Percentiles rank a stretch among this genome's conserved stretches.
These are phyloP conservation scores for Yponomeuta sedellus DNA, from an alignment of 2,888 invertebrate species.

Conservation along the genomic window DNA sequence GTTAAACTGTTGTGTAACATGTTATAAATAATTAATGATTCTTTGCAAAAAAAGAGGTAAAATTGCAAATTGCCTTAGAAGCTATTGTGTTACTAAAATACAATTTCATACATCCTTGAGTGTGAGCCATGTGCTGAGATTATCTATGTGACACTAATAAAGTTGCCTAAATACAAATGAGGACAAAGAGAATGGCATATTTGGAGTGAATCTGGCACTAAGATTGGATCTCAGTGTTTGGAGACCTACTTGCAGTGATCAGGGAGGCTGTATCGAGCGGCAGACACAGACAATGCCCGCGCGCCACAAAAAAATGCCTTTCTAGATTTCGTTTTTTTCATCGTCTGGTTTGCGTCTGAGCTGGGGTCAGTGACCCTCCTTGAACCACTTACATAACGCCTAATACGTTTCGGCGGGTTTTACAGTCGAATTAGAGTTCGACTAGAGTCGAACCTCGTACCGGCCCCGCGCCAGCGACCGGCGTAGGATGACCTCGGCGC, in stretches of 20 bases:
- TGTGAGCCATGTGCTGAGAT: no score
- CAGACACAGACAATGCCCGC: not conserved
- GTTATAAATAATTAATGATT: not conserved
- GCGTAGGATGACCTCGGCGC: slow-evolving; percentile 19
- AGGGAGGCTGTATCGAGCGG: not conserved
- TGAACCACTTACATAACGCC: slow-evolving; percentile 64
- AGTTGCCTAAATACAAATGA: not conserved
- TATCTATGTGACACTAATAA: not conserved
- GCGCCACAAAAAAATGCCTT: slow-evolving; percentile 33
- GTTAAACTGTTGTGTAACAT: not conserved
- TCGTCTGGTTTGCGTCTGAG: slow-evolving; percentile 67
- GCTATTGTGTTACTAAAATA: not conserved
- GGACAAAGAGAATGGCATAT: slow-evolving; percentile 2
- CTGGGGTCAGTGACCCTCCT: slow-evolving; percentile 53
- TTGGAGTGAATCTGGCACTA: not conserved
- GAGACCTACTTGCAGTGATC: not conserved
- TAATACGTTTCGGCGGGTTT: slow-evolving; percentile 14
- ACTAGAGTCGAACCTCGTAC: not conserved
- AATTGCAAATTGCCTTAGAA: not conserved
- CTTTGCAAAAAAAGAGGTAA: not conserved
- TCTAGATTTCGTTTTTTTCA: slow-evolving; percentile 67
- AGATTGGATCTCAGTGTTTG: not conserved
- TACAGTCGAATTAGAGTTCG: no score
- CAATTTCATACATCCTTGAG: no score
- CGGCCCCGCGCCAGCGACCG: not conserved